Percentiles rank a stretch among this genome's conserved stretches.
Conservation (phyloP, 2,888 invertebrate genomes). For the Esperia sulphurella region DNA sequence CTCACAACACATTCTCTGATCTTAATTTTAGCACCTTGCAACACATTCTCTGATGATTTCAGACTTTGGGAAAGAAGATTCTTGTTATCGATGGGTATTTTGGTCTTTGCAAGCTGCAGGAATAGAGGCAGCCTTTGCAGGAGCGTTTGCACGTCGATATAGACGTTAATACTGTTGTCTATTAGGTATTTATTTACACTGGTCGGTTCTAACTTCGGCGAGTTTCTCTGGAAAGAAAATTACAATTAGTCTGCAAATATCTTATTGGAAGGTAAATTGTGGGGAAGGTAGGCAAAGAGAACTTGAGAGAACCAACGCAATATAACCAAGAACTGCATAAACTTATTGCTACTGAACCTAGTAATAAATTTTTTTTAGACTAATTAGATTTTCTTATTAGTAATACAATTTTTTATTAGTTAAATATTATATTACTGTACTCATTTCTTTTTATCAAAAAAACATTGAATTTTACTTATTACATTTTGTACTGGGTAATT, state of each 20-base stretch:
- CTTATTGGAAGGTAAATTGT: no score
- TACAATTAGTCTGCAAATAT: neutral
- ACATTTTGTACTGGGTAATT: no score
- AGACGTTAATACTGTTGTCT: constrained; percentile 59
- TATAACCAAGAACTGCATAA: no score
- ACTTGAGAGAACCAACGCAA: no score
- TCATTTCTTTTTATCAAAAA: no score
- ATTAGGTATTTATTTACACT: constrained; percentile 56
- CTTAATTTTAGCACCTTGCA: constrained; percentile 44
- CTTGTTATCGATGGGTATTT: constrained; percentile 40
- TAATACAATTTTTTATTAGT: no score
- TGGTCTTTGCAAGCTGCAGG: constrained; percentile 42
- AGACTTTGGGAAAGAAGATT: constrained; percentile 46
- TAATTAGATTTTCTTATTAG: no score
- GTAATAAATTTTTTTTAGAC: no score
- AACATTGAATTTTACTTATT: no score
- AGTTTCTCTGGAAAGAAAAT: constrained; percentile 40
- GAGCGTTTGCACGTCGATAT: constrained; percentile 49
- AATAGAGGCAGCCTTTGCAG: constrained; percentile 49
- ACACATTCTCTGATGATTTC: constrained; percentile 38
- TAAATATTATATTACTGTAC: no score
- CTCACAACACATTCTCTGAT: constrained; percentile 61
- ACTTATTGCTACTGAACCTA: no score
- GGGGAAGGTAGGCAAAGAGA: no score
- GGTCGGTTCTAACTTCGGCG: constrained; percentile 42